Evolutionary conservation across 2,888 invertebrate genomes (phyloP).

Genomic region (Drosophila birchii): DNA sequence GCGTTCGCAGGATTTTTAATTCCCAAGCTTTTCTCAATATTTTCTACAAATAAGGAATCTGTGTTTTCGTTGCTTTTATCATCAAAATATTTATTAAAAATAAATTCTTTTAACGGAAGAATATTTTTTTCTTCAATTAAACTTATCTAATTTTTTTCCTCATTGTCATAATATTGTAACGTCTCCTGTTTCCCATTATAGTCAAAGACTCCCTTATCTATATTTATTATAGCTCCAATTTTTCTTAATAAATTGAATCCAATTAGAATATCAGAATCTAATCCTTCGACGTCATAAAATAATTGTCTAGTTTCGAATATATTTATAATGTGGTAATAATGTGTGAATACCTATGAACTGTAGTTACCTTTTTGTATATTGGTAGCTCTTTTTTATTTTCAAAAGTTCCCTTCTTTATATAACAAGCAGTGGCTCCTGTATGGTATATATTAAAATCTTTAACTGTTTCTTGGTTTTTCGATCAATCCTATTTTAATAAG

Average conservation of each 20-base stretch:
- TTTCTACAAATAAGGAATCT: neutral
- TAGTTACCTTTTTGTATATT: no score
- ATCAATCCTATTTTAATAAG: no score
- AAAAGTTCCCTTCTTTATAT: no score
- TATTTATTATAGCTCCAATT: no score
- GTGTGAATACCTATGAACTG: no score
- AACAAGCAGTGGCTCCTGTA: no score
- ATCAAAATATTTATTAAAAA: neutral
- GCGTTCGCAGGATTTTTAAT: neutral
- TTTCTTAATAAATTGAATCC: no score
- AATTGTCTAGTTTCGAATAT: neutral
- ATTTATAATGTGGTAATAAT: no score
- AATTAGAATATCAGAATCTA: neutral
- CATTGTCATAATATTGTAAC: slow-evolving; percentile 4
- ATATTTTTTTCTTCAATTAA: slow-evolving; percentile 9
- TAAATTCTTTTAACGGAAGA: slow-evolving; percentile 2
- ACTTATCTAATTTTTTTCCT: slow-evolving; percentile 4
- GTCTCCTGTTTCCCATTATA: slow-evolving; percentile 3
- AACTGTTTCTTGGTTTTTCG: no score
- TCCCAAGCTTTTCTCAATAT: neutral
- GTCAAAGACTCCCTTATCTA: neutral
- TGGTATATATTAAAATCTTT: no score
- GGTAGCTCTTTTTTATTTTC: no score
- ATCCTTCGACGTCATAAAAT: slow-evolving; percentile 6
- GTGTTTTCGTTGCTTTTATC: neutral